A percentile compares a stretch with the other conserved stretches of the same genome.
These are phyloP conservation scores for Neoseiulus cucumeris DNA, from an alignment of 1,140 invertebrate species.

Conservation along the genomic window DNA sequence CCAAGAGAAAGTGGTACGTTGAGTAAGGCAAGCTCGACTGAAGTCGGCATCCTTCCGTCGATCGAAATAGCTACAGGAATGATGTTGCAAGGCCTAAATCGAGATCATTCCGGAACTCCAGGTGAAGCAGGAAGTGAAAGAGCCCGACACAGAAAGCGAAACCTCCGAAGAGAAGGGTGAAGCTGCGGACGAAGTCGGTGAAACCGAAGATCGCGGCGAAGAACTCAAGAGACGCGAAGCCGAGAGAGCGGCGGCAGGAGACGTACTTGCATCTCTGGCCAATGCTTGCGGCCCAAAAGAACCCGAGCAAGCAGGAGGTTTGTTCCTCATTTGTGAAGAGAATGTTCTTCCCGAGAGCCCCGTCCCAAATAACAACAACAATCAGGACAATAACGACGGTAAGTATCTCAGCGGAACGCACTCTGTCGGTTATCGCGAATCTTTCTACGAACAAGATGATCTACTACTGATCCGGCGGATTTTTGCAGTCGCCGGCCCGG, in stretches of 20 bases:
- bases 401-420: neutral
- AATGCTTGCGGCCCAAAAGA: conserved; percentile 15
- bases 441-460: neutral
- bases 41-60: too few species aligned
- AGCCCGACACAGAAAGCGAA: conserved; percentile 9
- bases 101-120: neutral
- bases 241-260: neutral
- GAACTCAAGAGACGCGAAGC: neutral
- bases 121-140: conserved; percentile 9
- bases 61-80: too few species aligned
- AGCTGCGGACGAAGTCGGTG: neutral
- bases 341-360: conserved; percentile 39
- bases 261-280: neutral
- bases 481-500: neutral
- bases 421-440: neutral
- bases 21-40: too few species aligned
- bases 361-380: conserved; percentile 8
- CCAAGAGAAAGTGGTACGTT: too few species aligned
- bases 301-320: conserved; percentile 20
- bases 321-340: conserved; percentile 52
- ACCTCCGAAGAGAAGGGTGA: neutral
- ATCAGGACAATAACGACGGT: neutral
- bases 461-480: neutral
- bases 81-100: too few species aligned
- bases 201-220: conserved; percentile 6